These are phyloP conservation scores for Herpetotheres cachinnans DNA, from an alignment of 2,113 vertebrate species.

Conservation along the genomic window DNA sequence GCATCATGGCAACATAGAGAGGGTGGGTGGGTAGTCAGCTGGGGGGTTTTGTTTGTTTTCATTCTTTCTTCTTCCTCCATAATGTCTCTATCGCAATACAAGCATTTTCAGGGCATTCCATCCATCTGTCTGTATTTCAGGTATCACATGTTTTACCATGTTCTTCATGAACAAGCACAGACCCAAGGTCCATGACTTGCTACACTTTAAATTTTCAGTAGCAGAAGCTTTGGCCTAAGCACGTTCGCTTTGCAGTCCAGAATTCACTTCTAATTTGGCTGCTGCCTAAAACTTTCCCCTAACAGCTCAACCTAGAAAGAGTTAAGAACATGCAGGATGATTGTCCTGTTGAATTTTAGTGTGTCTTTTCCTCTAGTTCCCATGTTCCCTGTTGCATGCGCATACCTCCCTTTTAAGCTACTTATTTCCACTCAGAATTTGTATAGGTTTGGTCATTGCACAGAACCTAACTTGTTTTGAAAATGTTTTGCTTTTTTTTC, in stretches of 20 bases:
- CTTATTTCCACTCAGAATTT: not conserved
- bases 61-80: not conserved
- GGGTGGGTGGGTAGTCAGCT: not conserved
- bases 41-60: not conserved
- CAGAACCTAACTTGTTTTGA: not conserved
- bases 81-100: not conserved
- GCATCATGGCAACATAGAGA: not conserved
- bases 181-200: not conserved
- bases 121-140: not conserved
- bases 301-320: not conserved
- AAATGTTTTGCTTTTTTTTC: not conserved
- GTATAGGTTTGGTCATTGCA: not conserved
- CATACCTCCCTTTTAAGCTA: not conserved
- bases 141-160: rapidly evolving
- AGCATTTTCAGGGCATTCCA: not conserved
- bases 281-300: not conserved
- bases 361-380: not conserved
- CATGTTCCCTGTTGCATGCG: rapidly evolving
- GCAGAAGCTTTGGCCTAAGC: not conserved
- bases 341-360: not conserved
- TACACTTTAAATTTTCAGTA: not conserved
- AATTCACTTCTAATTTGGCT: not conserved
- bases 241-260: not conserved
- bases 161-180: not conserved
- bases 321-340: not conserved